Evolutionary conservation across 2,888 invertebrate species (phyloP), one percentile per base, ranked within the genome.

Genomic region (Gerosis bhagava): DNA sequence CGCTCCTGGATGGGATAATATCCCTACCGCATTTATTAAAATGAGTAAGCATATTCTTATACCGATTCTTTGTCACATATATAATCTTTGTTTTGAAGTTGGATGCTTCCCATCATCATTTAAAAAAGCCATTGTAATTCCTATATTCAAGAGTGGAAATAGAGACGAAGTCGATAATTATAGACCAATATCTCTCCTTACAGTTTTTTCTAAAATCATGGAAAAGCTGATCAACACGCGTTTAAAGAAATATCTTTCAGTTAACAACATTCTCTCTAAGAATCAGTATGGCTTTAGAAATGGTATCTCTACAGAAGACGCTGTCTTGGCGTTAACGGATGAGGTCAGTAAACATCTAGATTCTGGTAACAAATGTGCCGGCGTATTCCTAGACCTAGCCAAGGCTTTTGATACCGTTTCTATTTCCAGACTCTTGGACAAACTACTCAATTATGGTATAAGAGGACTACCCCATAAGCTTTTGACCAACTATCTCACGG

Each of bases 141-240:
- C 56, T 50, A 34, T 41, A 52, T n/a, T 34, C 53, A 12, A 50
- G 28, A 3, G 40, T 12, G 34, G 34, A 11, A 12, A 10, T 12
- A 34, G 12, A 34, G 34, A 34, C 21, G 7, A 11, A 11, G 22
- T 41, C n/a, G 15, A 41, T n/a, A 41, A 41, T 4, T 41, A 41
- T 11, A n/a, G 29, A 11, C 41, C 41, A 1, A 39, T 39, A 3
- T 39, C 37, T 5, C 26, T 39, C 12, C 17, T 39, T 6, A 15
- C 26, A 6, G 22, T 31, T 2, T 3, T 31, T 3, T 10, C 41
- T 3, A 41, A 41, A 31, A 41, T 41, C 8, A 10, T 41, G 22
- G 41, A 36, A 22, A 41, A 41, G 22, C 16, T 41, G 3, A 15
- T 41, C 17, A 41, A 41, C 7, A 31, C 10, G 10, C 21, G 29